Conservation (phyloP, 1,140 invertebrate genomes). For the Stratiolaelaps scimitus region DNA sequence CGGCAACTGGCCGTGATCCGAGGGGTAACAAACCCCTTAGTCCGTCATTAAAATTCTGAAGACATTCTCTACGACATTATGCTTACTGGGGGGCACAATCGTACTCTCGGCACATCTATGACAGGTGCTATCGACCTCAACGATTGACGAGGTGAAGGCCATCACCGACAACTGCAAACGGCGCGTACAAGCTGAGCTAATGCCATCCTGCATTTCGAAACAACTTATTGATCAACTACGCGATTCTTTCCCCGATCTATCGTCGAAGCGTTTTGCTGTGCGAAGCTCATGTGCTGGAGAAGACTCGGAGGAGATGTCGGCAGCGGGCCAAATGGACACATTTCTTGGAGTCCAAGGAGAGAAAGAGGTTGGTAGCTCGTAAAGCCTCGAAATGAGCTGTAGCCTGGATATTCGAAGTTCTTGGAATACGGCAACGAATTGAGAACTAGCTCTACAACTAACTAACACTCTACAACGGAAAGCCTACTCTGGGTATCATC, state of each 20-base stretch:
- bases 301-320: constrained; percentile 58
- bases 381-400: no score
- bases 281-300: constrained; percentile 55
- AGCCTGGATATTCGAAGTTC: no score
- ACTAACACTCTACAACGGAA: no score
- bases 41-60: no score
- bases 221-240: background rate
- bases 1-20: no score
- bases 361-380: constrained; percentile 10
- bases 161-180: background rate
- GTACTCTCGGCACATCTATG: no score
- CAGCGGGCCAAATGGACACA: constrained; percentile 67
- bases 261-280: constrained; percentile 43
- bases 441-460: no score
- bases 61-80: no score
- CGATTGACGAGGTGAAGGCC: background rate
- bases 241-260: background rate
- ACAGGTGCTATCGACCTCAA: background rate
- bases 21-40: no score
- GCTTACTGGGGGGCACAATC: no score
- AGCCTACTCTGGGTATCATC: no score
- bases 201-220: background rate
- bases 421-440: no score
- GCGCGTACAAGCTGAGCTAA: background rate
- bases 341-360: constrained; percentile 50